These are phyloP conservation scores for Coregonus suidteri DNA, from an alignment of 2,797 vertebrate genomes.

Conservation along the genomic window DNA sequence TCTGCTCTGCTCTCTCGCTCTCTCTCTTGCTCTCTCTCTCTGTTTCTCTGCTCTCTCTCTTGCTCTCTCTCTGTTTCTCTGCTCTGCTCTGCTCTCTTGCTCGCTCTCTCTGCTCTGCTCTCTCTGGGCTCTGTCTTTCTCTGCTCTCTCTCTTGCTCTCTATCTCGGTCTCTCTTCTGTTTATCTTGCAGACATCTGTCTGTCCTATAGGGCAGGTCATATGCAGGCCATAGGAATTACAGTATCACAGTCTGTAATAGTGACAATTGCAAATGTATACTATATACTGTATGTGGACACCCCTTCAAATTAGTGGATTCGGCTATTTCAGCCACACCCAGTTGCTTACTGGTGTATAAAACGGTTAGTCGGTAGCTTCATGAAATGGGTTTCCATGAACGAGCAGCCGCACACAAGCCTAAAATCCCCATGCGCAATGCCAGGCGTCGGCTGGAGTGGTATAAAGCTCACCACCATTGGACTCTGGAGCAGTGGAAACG, in stretches of 20 bases:
- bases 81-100: not conserved
- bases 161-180: not conserved
- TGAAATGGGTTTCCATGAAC: too few species aligned
- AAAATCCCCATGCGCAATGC: too few species aligned
- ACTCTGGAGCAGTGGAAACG: too few species aligned
- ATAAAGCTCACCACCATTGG: too few species aligned
- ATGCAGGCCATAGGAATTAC: not conserved
- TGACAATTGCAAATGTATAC: not conserved
- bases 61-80: not conserved
- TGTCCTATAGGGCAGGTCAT: not conserved
- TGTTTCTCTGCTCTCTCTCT: not conserved
- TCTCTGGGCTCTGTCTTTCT: not conserved
- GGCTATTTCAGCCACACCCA: too few species aligned
- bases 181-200: not conserved
- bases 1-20: too few species aligned
- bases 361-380: too few species aligned
- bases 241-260: not conserved
- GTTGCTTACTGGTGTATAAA: too few species aligned
- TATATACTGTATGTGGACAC: not conserved
- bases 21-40: not conserved
- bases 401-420: too few species aligned
- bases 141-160: not conserved
- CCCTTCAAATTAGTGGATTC: not conserved
- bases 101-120: not conserved
- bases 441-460: too few species aligned